phyloP scores from a whole-genome alignment of 2,113 vertebrate genomes.

The Todiramphus chloris region DNA sequence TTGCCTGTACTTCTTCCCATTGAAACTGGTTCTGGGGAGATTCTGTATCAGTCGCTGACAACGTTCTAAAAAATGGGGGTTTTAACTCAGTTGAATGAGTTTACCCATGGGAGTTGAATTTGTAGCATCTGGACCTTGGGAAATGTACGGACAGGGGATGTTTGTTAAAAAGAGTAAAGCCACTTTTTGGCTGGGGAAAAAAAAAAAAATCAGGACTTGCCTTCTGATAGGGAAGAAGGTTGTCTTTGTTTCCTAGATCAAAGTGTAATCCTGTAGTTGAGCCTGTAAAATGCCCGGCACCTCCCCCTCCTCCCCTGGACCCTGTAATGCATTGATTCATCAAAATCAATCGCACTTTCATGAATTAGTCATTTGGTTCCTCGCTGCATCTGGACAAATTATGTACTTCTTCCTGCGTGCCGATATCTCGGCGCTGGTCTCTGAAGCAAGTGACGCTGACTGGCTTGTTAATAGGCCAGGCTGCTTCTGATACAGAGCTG shows the following conservation, averaged over 20 bases:
- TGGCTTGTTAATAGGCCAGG: background rate
- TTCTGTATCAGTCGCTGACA: background rate
- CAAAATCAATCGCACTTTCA: constrained; percentile 64
- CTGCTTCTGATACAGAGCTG: background rate
- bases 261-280: constrained; percentile 48
- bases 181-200: background rate
- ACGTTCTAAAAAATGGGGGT: background rate
- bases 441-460: background rate
- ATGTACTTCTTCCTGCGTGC: background rate
- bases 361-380: constrained; percentile 62
- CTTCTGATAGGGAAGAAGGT: constrained; percentile 34
- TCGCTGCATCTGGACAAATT: constrained; percentile 56
- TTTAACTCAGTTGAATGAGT: background rate
- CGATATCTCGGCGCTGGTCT: background rate
- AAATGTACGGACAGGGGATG: background rate
- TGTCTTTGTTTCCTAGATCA: constrained; percentile 60
- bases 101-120: background rate
- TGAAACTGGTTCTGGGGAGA: background rate
- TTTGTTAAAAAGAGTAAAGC: constrained; percentile 1
- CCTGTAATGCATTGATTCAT: constrained; percentile 63
- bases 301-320: constrained; percentile 17
- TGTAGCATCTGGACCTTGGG: background rate
- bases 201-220: background rate
- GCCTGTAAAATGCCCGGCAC: constrained; percentile 15
- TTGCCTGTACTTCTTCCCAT: background rate